phyloP scores from a whole-genome alignment of 2,888 invertebrate genomes.

The Erebia epiphron region DNA sequence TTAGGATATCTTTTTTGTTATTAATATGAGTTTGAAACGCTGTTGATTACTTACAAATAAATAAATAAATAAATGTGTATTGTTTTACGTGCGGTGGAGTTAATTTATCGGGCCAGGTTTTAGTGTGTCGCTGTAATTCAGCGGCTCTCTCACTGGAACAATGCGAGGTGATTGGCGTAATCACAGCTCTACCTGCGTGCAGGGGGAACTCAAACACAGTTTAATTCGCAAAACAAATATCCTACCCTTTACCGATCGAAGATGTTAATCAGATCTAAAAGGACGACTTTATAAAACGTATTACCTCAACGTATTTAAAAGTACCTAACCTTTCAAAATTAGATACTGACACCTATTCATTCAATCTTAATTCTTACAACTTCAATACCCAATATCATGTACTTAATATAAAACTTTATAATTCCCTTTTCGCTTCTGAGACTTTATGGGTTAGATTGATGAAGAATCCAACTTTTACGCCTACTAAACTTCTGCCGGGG shows the following conservation, averaged over 20 bases:
- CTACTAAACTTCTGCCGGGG: conserved; percentile 33
- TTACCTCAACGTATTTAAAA: not conserved
- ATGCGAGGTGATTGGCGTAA: conserved; percentile 41
- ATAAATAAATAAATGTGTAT: conserved; percentile 21
- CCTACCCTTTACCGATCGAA: conserved; percentile 23
- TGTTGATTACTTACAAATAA: no score
- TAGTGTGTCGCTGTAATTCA: conserved; percentile 39
- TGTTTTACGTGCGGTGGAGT: conserved; percentile 31
- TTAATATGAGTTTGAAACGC: no score
- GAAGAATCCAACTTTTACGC: conserved; percentile 39
- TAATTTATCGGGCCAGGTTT: conserved; percentile 35
- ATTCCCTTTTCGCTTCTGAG: conserved; percentile 31
- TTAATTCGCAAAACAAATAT: conserved; percentile 35
- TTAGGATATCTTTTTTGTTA: no score
- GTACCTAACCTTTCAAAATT: not conserved
- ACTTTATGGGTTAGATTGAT: conserved; percentile 39
- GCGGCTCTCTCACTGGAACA: conserved; percentile 38
- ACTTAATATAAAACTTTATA: conserved; percentile 27
- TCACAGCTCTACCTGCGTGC: conserved; percentile 38
- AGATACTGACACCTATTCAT: not conserved
- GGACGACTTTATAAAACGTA: conserved; percentile 1
- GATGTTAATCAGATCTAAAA: conserved; percentile 33
- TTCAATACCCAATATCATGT: conserved; percentile 8
- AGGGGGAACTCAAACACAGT: conserved; percentile 33
- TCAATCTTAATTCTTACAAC: conserved; percentile 7